Evolutionary conservation across 2,888 invertebrate species (phyloP).

Genomic region (Caenorhabditis sp.): DNA sequence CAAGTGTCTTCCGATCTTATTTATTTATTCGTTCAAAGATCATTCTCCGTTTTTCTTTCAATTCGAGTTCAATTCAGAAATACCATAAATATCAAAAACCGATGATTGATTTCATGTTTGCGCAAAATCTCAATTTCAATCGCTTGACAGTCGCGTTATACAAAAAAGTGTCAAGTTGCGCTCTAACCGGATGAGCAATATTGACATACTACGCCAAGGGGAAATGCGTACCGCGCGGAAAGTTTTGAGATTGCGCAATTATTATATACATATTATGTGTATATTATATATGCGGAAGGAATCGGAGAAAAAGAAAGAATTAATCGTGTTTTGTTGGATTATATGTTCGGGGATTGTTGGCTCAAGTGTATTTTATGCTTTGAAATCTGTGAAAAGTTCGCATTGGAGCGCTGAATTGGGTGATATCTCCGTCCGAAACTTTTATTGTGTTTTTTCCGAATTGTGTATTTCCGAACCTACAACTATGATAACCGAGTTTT

Average conservation of each 20-base stretch:
- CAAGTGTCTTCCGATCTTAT: too few species aligned
- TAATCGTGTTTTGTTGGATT: too few species aligned
- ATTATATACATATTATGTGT: background rate
- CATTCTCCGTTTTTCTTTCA: background rate
- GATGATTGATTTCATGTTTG: background rate
- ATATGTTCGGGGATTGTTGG: too few species aligned
- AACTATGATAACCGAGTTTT: too few species aligned
- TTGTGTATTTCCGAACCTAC: too few species aligned
- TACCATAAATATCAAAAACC: background rate
- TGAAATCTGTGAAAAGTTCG: too few species aligned
- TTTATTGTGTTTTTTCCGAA: background rate
- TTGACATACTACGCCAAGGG: background rate
- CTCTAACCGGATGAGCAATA: background rate
- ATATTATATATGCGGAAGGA: background rate
- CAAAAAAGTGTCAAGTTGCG: background rate
- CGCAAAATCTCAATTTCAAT: background rate
- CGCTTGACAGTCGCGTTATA: background rate
- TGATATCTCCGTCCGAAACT: too few species aligned
- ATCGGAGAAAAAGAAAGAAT: background rate
- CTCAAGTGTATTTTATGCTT: too few species aligned
- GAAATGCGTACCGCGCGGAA: background rate
- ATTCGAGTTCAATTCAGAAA: background rate
- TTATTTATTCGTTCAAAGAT: too few species aligned
- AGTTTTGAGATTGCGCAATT: background rate
- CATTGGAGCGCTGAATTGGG: too few species aligned